A percentile compares a stretch with the other conserved stretches of the same genome.
phyloP scores from a whole-genome alignment of 1,140 invertebrate species.

The Brachionus calyciflorus region DNA sequence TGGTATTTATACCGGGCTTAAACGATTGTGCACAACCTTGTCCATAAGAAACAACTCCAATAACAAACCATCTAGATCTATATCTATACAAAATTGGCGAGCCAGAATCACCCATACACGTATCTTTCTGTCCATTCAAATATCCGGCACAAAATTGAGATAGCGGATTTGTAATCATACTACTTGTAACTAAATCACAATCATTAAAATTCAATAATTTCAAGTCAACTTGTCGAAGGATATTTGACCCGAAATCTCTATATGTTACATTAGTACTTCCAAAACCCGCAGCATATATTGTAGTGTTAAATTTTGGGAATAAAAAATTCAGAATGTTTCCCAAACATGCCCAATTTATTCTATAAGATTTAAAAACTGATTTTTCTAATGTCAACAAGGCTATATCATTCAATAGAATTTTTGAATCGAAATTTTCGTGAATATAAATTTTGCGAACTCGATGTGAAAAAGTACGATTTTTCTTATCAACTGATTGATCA shows the following conservation, averaged over 20 bases:
- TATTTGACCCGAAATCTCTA: not conserved
- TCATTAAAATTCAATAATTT: not conserved
- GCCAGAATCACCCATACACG: slow-evolving; percentile 68
- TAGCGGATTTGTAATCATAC: slow-evolving; percentile 60
- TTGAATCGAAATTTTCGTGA: slow-evolving; percentile 4
- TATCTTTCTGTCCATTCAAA: slow-evolving; percentile 62
- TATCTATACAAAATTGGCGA: slow-evolving; percentile 69
- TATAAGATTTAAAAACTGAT: not conserved
- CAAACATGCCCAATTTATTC: not conserved
- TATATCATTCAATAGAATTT: slow-evolving; percentile 18
- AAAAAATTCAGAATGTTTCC: not conserved
- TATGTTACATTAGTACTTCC: not conserved
- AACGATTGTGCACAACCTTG: slow-evolving; percentile 84
- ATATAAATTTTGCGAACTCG: not conserved
- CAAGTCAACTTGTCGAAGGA: slow-evolving; percentile 13
- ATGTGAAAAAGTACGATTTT: not conserved
- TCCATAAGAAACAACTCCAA: slow-evolving; percentile 88
- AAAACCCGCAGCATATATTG: not conserved
- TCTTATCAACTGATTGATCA: slow-evolving; percentile 2
- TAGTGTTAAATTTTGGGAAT: not conserved
- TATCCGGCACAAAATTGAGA: slow-evolving; percentile 69
- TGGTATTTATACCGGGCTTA: slow-evolving; percentile 86
- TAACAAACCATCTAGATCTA: slow-evolving; percentile 70
- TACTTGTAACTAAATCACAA: not conserved
- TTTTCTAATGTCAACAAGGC: slow-evolving; percentile 13